phyloP scores from a whole-genome alignment of 2,888 invertebrate genomes.

The Steinernema hermaphroditum region DNA sequence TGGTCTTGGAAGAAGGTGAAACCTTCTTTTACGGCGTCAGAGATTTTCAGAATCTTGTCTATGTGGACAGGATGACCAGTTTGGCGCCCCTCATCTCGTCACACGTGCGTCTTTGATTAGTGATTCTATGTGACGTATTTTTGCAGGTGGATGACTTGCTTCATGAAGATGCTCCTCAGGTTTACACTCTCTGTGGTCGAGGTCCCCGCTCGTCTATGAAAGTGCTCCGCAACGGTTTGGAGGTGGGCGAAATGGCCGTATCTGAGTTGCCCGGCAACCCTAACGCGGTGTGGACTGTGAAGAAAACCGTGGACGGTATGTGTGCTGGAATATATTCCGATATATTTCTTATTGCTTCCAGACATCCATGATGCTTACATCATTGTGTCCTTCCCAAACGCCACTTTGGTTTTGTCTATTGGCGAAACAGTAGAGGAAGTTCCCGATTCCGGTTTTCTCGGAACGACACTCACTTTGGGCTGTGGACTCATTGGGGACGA shows the following conservation, averaged over 20 bases:
- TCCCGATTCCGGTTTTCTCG: slow-evolving; percentile 96
- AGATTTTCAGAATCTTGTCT: slow-evolving; percentile 85
- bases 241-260: slow-evolving; percentile 98
- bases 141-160: slow-evolving; percentile 73
- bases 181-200: slow-evolving; percentile 92
- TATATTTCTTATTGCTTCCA: slow-evolving; percentile 69
- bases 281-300: slow-evolving; percentile 99
- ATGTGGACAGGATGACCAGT: slow-evolving; percentile 76
- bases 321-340: neutral
- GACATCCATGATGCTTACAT: slow-evolving; percentile 99
- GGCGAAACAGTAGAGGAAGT: slow-evolving; percentile 99
- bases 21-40: slow-evolving; percentile 98
- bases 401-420: slow-evolving; percentile 95
- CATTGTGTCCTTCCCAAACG: slow-evolving; percentile 97
- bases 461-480: slow-evolving; percentile 95
- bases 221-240: slow-evolving; percentile 91
- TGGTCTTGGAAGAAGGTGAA: slow-evolving; percentile 92
- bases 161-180: slow-evolving; percentile 97
- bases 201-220: slow-evolving; percentile 90
- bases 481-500: slow-evolving; percentile 97
- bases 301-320: slow-evolving; percentile 87
- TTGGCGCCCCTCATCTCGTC: slow-evolving; percentile 50
- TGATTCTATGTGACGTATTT: slow-evolving; percentile 22
- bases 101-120: slow-evolving; percentile 9
- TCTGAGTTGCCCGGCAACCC: slow-evolving; percentile 99